Percentiles rank a stretch among this genome's conserved stretches.
These are phyloP conservation scores for Metellina segmentata DNA, from an alignment of 2,888 invertebrate species.

Conservation along the genomic window DNA sequence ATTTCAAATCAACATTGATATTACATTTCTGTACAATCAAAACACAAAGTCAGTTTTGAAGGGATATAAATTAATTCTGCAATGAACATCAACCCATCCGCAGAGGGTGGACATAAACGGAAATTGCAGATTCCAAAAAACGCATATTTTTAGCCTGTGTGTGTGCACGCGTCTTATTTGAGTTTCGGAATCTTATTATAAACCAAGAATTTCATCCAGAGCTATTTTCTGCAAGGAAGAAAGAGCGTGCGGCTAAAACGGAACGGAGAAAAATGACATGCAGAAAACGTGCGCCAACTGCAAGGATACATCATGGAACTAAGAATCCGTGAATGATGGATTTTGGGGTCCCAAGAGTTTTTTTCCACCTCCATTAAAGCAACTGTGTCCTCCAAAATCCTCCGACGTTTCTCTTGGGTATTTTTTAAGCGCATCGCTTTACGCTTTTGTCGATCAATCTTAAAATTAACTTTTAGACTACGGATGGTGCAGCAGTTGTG, in stretches of 20 bases:
- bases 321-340: conserved; percentile 25
- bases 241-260: not conserved
- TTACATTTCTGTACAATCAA: no score
- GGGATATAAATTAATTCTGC: not conserved
- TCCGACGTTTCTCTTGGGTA: no score
- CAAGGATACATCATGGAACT: conserved; percentile 10
- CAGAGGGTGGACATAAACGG: not conserved
- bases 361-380: not conserved
- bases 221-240: not conserved
- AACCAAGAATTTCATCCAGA: not conserved
- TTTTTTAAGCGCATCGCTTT: no score
- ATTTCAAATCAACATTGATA: no score
- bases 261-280: not conserved
- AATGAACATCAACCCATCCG: not conserved
- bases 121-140: not conserved
- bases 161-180: not conserved
- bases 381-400: not conserved
- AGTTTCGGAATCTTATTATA: not conserved
- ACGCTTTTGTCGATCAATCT: no score
- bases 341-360: not conserved
- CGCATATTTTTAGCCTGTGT: not conserved
- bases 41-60: no score
- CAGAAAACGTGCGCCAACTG: not conserved
- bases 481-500: no score
- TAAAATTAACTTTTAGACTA: no score